Conservation (phyloP, 2,888 invertebrate species). For the Aproaerema taeniolella region DNA sequence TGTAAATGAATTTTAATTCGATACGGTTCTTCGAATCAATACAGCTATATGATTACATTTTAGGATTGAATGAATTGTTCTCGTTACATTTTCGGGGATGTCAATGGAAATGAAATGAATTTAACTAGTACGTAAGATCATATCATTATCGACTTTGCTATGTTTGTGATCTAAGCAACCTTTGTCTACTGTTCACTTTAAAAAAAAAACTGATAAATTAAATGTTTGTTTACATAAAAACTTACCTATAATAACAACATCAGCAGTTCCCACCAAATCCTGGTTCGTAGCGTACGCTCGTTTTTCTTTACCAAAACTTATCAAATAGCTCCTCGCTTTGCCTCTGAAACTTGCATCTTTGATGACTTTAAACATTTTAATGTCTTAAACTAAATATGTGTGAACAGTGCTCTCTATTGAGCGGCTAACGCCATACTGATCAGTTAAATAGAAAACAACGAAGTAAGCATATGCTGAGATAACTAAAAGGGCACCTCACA, state of each 20-base stretch:
- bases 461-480: conserved; percentile 12
- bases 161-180: too few species aligned
- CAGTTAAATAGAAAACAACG: conserved; percentile 8
- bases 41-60: too few species aligned
- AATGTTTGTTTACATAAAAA: conserved; percentile 15
- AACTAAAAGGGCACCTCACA: too few species aligned
- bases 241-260: conserved; percentile 87
- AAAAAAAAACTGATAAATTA: too few species aligned
- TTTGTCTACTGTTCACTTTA: too few species aligned
- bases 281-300: conserved; percentile 36
- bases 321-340: conserved; percentile 44
- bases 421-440: conserved; percentile 21
- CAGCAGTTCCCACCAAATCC: conserved; percentile 76
- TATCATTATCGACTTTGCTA: too few species aligned
- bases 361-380: conserved; percentile 54
- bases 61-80: too few species aligned
- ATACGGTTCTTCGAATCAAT: too few species aligned
- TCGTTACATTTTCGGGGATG: too few species aligned
- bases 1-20: too few species aligned
- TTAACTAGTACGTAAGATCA: too few species aligned
- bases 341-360: conserved; percentile 36
- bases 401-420: conserved; percentile 21
- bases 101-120: too few species aligned
- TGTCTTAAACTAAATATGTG: conserved; percentile 15
- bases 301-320: conserved; percentile 31